Conservation (phyloP, 2,888 invertebrate species). For the Macrosoma leucophasiata region DNA sequence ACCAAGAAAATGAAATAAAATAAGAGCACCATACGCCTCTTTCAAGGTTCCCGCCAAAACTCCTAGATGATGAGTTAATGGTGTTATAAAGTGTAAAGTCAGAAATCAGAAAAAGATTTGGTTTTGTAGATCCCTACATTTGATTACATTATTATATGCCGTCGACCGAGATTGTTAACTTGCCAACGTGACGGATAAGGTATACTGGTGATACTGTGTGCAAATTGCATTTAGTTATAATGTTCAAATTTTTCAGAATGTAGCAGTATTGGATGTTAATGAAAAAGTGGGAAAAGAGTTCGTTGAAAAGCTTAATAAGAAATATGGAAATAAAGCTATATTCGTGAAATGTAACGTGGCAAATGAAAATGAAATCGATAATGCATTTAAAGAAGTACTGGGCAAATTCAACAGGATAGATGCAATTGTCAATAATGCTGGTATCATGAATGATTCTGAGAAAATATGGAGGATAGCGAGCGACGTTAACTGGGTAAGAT, state of each 20-base stretch:
- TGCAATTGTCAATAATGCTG: slow-evolving; percentile 46
- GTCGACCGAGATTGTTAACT: no score
- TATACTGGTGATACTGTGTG: no score
- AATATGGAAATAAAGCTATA: slow-evolving; percentile 29
- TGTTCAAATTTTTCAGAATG: slow-evolving; percentile 28
- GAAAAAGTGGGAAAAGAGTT: slow-evolving; percentile 34
- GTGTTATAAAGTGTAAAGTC: no score
- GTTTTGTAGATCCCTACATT: no score
- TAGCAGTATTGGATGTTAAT: slow-evolving; percentile 39
- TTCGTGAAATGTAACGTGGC: slow-evolving; percentile 43
- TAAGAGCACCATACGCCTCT: no score
- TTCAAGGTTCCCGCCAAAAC: no score
- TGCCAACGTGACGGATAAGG: no score
- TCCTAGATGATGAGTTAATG: no score
- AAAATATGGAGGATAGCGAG: slow-evolving; percentile 36
- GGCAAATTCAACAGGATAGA: slow-evolving; percentile 34
- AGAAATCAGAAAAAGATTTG: no score
- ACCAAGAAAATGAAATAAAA: no score
- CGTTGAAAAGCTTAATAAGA: slow-evolving; percentile 30
- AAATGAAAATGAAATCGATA: slow-evolving; percentile 34
- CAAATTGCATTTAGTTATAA: no score
- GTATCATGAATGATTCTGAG: slow-evolving; percentile 39
- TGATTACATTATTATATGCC: no score
- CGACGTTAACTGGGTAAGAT: slow-evolving; percentile 43
- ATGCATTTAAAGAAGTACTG: slow-evolving; percentile 34